phyloP scores from a whole-genome alignment of 2,888 invertebrate genomes.

The Galeruca laticollis region DNA sequence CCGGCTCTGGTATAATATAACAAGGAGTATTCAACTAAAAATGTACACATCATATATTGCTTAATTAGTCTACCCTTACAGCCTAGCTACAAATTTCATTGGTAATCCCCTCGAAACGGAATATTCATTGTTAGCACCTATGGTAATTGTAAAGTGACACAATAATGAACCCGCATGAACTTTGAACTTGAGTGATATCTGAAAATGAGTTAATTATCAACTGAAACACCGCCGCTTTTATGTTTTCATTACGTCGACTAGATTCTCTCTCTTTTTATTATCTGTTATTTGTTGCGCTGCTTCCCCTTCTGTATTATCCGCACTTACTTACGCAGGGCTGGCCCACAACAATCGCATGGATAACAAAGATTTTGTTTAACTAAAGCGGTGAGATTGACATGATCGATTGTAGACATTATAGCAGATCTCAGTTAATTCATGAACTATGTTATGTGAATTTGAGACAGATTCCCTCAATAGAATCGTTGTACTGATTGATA shows the following conservation, averaged over 20 bases:
- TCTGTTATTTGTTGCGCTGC: slow-evolving; percentile 52
- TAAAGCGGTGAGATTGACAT: not conserved
- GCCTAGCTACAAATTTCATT: not conserved
- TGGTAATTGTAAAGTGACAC: slow-evolving; percentile 38
- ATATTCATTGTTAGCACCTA: slow-evolving; percentile 38
- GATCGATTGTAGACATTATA: slow-evolving; percentile 1
- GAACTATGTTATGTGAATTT: not conserved
- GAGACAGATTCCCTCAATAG: too few relatives aligned
- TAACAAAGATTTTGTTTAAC: slow-evolving; percentile 3
- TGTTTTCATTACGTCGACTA: slow-evolving; percentile 60
- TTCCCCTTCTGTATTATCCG: slow-evolving; percentile 47
- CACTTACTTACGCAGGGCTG: slow-evolving; percentile 14
- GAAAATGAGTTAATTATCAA: slow-evolving; percentile 67
- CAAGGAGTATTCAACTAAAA: not conserved
- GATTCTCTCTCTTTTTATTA: slow-evolving; percentile 58
- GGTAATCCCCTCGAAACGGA: slow-evolving; percentile 12
- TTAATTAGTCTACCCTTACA: not conserved
- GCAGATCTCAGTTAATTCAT: not conserved
- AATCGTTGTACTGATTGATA: too few relatives aligned
- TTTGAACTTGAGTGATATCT: slow-evolving; percentile 66
- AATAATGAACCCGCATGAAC: slow-evolving; percentile 68
- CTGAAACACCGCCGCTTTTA: slow-evolving; percentile 60
- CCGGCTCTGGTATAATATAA: too few relatives aligned
- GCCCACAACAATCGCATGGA: not conserved
- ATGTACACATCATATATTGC: not conserved